Conservation (phyloP, 2,888 invertebrate species). For the Epinotia nisella region DNA sequence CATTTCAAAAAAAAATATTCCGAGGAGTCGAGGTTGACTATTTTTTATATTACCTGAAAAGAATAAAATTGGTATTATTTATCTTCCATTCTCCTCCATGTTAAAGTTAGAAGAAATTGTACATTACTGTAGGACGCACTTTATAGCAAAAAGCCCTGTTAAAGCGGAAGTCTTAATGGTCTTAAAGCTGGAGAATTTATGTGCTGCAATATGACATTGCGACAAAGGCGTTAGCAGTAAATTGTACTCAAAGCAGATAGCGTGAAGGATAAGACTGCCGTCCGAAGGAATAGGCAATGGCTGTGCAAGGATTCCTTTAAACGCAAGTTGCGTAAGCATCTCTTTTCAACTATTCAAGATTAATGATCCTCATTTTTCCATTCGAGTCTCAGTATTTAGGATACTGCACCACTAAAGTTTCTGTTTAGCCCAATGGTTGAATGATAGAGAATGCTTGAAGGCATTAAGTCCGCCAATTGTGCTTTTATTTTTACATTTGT, state of each 20-base stretch:
- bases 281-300: not conserved
- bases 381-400: no score
- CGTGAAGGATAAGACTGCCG: slow-evolving; percentile 1
- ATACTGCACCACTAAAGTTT: no score
- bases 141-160: slow-evolving; percentile 2
- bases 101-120: not conserved
- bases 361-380: no score
- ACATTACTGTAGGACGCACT: not conserved
- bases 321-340: no score
- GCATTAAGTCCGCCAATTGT: no score
- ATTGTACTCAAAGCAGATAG: slow-evolving; percentile 19
- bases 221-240: slow-evolving; percentile 26
- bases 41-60: not conserved
- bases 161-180: slow-evolving; percentile 25
- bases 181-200: slow-evolving; percentile 23
- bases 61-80: not conserved
- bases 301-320: no score
- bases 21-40: not conserved
- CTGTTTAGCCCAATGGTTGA: no score
- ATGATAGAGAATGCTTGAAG: no score
- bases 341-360: no score
- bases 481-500: no score
- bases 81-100: not conserved
- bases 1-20: not conserved
- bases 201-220: slow-evolving; percentile 20